Evolutionary conservation across 1,140 invertebrate genomes (phyloP).

Genomic region (Lineus longissimus): DNA sequence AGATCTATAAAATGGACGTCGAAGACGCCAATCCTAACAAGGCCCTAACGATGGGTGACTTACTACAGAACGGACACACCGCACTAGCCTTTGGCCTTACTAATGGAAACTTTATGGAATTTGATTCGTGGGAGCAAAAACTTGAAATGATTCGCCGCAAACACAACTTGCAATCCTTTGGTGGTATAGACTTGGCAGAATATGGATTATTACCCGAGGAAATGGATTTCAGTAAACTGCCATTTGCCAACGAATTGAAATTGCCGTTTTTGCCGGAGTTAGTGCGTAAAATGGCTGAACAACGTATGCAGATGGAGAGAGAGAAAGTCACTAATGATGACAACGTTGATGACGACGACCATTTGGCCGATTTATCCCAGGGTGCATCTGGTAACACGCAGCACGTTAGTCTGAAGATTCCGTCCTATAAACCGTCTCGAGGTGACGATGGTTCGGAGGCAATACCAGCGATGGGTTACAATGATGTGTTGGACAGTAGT

Average conservation of each 20-base stretch:
- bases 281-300: conserved; percentile 49
- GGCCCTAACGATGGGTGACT: not conserved
- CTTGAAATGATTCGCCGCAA: conserved; percentile 43
- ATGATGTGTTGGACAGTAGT: not conserved
- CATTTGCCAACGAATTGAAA: conserved; percentile 33
- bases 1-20: conserved; percentile 61
- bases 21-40: not conserved
- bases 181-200: not conserved
- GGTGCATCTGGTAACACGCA: not conserved
- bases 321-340: conserved; percentile 9
- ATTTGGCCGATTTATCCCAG: not conserved
- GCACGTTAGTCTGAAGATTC: conserved; percentile 69
- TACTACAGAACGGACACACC: not conserved
- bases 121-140: conserved; percentile 26
- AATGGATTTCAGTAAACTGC: not conserved
- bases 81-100: not conserved
- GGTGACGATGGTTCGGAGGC: conserved; percentile 9
- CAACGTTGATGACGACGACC: conserved; percentile 1
- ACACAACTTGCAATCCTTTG: conserved; percentile 36
- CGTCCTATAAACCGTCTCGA: conserved; percentile 73
- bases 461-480: conserved; percentile 3
- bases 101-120: not conserved
- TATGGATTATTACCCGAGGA: not conserved
- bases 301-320: conserved; percentile 48
- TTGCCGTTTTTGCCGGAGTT: conserved; percentile 51